Base-by-base conservation (phyloP, 2,797 vertebrate genomes). In the Enteromius paludinosus region DNA sequence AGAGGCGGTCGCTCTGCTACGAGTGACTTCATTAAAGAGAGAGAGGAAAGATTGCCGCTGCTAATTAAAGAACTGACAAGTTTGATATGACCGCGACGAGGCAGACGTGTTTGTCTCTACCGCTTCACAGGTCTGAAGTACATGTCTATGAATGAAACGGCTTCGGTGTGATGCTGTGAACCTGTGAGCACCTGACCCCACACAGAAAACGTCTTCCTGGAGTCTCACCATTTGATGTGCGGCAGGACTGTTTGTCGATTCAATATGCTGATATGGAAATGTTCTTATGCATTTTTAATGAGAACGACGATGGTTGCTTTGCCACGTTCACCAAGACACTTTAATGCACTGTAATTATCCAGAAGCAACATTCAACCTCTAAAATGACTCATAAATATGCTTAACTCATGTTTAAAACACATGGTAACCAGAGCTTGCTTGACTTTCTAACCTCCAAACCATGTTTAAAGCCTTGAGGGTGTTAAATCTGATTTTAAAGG, bases 301-400 rank as follows among this genome's bases (percentile, higher is more conserved):
- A 28, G 47, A 52, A 78, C 4, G 4, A 66, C 3, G n/a, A 54
- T 20, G 28, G 78, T 75, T 74, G 45, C 61, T 77, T 74, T 30
- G 23, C 56, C 45, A 45, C 61, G 1, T 65, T 87, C 78, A 82
- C 4, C 70, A 65, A 82, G 49, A 64, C 45, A 23, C 33, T 78
- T 33, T 69, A 49, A 30, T 83, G 65, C 47, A 23, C 72, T 84
- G 15, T 84, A 77, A 70, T 87, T 87, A 62, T 77, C 86, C 86
- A 87, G 86, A 87, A 90, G 87, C 87, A 92, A 92, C 83, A 81
- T 83, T 86, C 85, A 78, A 87, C 90, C 86, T 91, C 93, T 95
- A 95, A 95, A 81, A 94, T 92, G 84, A 90, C 89, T 92, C 91
- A 94, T 95, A 95, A 95, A 95, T 93, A 91, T 94, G 88, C 93